Base-by-base conservation (phyloP, 2,888 invertebrate genomes). In the Masnerella sp. region DNA sequence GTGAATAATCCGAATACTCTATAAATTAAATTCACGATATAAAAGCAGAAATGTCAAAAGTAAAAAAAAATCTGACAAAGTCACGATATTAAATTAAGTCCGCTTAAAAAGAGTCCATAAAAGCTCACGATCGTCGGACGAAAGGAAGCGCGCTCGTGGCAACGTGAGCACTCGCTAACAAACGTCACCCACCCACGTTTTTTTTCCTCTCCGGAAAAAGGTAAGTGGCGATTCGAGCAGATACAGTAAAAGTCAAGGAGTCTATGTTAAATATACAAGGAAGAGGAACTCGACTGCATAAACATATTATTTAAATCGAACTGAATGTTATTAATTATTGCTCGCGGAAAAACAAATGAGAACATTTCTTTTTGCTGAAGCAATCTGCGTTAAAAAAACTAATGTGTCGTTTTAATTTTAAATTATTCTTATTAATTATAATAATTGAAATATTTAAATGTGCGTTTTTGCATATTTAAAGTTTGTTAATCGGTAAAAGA, bases 181-280 rank as follows among this genome's bases (percentile, higher is more conserved):
- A 72, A 61, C 49, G 65, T 61, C 72, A 72, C 34, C 65, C 59
- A 49, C 59, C 72, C 58, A 72, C 62, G 59, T 52, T 65, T 72
- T 52, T 40, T 70, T 62, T 56, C 51, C 42, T 54, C 47, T 34
- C 14, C 49, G 62, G 64, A 45, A 67, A 62, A 64, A 56, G 56
- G 69, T 49, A 49, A 69, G 43, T 54, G 22, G 43, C 45, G 58
- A 64, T 64, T 36, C 61, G 38, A 30, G 42, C 42, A 64, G 61
- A 61, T 69, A 69, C 51, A 54, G 51, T 64, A 71, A 65, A 71
- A 71, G 71, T 71, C 71, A 71, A 71, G 71, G 71, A 71, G 64
- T 34, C 49, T 64, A 64, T 71, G 71, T 72, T 64, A 72, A 72
- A 54, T 45, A n/a, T n/a, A 72, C 64, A 52, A 72, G 71, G 65